These are phyloP conservation scores for Tachyglossus aculeatus DNA, from an alignment of 2,797 vertebrate species.

Conservation along the genomic window DNA sequence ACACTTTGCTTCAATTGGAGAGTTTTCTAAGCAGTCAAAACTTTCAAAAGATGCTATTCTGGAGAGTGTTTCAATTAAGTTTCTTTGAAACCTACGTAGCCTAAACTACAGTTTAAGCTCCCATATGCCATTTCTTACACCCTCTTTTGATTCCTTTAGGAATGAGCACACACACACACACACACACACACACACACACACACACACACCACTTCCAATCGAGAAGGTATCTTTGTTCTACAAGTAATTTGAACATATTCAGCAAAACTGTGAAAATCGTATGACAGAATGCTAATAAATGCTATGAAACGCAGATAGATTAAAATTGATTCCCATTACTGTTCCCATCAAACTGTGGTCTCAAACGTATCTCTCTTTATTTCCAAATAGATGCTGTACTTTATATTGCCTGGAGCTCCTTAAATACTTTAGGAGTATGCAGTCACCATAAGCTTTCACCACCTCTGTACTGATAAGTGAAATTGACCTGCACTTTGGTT, in stretches of 20 bases:
- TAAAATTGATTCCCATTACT: neutral
- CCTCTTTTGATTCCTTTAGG: too few species aligned
- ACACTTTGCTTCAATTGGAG: too few species aligned
- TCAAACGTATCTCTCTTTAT: slow-evolving; percentile 19
- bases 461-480: slow-evolving; percentile 4
- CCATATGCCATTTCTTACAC: too few species aligned
- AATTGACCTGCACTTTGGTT: slow-evolving; percentile 37
- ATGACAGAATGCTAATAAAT: neutral
- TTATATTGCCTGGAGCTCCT: neutral
- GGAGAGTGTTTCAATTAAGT: too few species aligned
- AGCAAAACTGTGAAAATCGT: slow-evolving; percentile 8
- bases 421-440: neutral
- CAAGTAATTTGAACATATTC: neutral
- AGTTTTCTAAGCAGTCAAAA: too few species aligned
- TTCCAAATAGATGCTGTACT: slow-evolving; percentile 17
- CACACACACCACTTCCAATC: neutral
- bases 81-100: too few species aligned
- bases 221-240: neutral
- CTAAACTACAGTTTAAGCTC: too few species aligned
- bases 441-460: slow-evolving; percentile 9
- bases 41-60: too few species aligned
- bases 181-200: too few species aligned
- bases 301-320: neutral
- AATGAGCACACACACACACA: too few species aligned
- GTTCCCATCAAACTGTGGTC: slow-evolving; percentile 18